Evolutionary conservation across 2,888 invertebrate species (phyloP), one percentile per base, ranked within the genome.

Genomic region (Mythimna vitellina): DNA sequence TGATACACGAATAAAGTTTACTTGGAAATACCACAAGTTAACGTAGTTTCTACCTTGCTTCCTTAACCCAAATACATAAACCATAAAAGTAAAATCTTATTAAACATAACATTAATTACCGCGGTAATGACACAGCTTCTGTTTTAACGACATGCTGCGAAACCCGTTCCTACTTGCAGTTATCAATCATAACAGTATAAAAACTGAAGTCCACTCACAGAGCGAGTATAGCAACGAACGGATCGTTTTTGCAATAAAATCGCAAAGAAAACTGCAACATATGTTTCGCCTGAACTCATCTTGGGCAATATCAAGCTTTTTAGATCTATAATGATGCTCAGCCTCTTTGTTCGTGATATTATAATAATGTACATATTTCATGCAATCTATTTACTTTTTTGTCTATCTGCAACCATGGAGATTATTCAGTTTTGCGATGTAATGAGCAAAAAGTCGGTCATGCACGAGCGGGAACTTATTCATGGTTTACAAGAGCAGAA

Each of bases 381-480:
- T 87, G 78, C 81, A 75, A 89, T 89, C 89, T 89, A 89, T 89
- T 89, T 88, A 87, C 80, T 89, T 91, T 89, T 91, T 91, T 86
- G 76, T 74, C 80, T 85, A 85, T 75, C 66, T 66, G 66, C 73
- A 83, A 83, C 77, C 82, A 86, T 86, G 75, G 84, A 81, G 81
- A 81, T 87, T 83, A 85, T 84, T 86, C 81, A 82, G 83, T 84
- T 87, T 86, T 80, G 83, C 82, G 79, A 80, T 83, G 79, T 89
- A 89, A 92, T 90, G 89, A 89, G 90, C 90, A 92, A 92, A 91
- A 91, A 91, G 78, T 87, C 76, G 76, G 86, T 87, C 88, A 88
- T 83, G 85, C 85, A 88, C 85, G 87, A 88, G 82, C 82, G 79
- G 78, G 58, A 85, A 77, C 81, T 85, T 83, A 85, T 88, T 88